Evolutionary conservation across 2,797 vertebrate species (phyloP), one percentile per base, ranked within the genome.

Genomic region (Hemitrygon akajei): DNA sequence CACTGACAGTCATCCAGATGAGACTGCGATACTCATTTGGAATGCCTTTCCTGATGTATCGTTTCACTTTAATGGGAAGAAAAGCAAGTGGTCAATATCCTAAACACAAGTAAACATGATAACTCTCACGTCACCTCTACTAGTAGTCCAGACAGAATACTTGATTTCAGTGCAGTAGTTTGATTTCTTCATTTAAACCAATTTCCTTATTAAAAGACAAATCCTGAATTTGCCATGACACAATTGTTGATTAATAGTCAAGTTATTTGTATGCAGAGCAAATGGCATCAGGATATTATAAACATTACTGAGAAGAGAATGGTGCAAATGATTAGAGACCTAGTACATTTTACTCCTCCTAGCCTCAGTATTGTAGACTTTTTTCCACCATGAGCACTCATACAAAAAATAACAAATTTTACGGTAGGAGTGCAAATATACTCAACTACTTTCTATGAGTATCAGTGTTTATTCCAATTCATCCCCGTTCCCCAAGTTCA

Each of bases 21-120:
- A 96, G 96, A 80, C 97, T 96, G 0, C 98, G 97, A 94, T 98
- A 97, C 95, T 99, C 98, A 76, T 96, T 97, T 0, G 98, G 99
- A 69, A 99, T 96, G 1, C 99, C 98, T 95, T 99, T 99, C 94
- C 99, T 98, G 95, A 99, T 97, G 0, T 97, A 99, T 91, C 99
- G 97, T 95, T 99, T 99, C 95, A 99, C 99, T 99, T 96, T 81
- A 95, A 96, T 63, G 95, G 94, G 25, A 84, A 94, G 75, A 47
- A 60, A 73, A 58, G 60, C 76, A 84, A 84, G 81, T 58, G 80
- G 34, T 93, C 69, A 47, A 93, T 89, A 37, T 89, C 93, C 82
- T 93, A 94, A 34, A 66, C 7, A 94, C 93, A 81, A 95, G 47
- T 84, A 89, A 94, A 95, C 94, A 94, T 40, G 47, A 93, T 95